A percentile compares a stretch with the other conserved stretches of the same genome.
Conservation (phyloP, 2,888 invertebrate species). For the Tribolium freemani region DNA sequence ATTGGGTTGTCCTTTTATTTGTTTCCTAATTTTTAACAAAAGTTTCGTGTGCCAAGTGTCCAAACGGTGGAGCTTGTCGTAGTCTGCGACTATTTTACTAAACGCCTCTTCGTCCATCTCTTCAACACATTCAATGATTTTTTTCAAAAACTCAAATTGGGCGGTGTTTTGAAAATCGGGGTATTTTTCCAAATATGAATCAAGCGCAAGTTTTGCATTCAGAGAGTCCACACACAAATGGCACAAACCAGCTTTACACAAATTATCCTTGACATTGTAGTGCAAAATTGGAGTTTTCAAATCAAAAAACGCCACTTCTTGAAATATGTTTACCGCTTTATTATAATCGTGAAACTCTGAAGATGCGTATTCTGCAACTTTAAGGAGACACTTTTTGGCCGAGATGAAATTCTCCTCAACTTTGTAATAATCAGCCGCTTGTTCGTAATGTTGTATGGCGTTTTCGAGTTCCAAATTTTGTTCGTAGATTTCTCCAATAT, state of each 20-base stretch:
- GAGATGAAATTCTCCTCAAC: constrained; percentile 96
- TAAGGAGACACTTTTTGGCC: constrained; percentile 96
- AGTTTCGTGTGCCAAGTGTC: constrained; percentile 97
- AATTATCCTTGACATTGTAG: constrained; percentile 92
- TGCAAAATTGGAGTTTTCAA: constrained; percentile 94
- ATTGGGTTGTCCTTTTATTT: constrained; percentile 54
- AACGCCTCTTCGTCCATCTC: constrained; percentile 94
- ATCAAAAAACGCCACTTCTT: constrained; percentile 91
- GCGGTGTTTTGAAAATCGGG: constrained; percentile 94
- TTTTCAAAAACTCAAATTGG: constrained; percentile 89
- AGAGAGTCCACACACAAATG: constrained; percentile 93
- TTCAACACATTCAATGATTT: constrained; percentile 87
- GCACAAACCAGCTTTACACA: constrained; percentile 95
- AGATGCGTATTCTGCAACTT: constrained; percentile 96
- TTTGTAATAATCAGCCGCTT: constrained; percentile 86
- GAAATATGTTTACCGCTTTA: constrained; percentile 95
- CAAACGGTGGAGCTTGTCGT: constrained; percentile 92
- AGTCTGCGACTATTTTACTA: constrained; percentile 91
- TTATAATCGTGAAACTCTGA: constrained; percentile 95
- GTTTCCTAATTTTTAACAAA: constrained; percentile 92
- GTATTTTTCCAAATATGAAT: constrained; percentile 90
- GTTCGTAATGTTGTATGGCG: constrained; percentile 92
- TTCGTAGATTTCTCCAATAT: constrained; percentile 96
- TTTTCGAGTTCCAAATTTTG: constrained; percentile 87
- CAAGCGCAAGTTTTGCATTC: constrained; percentile 90